phyloP scores from a whole-genome alignment of 1,140 invertebrate genomes.

The Drosophila nasuta region DNA sequence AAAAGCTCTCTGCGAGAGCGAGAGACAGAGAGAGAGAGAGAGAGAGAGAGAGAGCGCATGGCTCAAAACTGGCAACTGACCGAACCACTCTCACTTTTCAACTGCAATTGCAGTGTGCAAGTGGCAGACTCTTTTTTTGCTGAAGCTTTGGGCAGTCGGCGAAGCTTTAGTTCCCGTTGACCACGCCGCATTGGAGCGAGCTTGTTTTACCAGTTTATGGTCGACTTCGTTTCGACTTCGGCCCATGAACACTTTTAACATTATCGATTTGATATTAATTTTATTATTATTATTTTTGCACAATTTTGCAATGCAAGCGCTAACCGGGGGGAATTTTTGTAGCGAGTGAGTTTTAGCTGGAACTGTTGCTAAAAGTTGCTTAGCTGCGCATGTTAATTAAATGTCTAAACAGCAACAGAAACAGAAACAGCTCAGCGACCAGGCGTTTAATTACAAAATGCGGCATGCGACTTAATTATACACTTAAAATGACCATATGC shows the following conservation, averaged over 20 bases:
- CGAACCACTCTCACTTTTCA: conserved; percentile 66
- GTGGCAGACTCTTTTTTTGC: conserved; percentile 17
- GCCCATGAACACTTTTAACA: conserved; percentile 59
- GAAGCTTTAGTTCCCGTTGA: conserved; percentile 76
- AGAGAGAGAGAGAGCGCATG: background rate
- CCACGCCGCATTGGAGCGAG: conserved; percentile 59
- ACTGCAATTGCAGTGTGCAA: conserved; percentile 31
- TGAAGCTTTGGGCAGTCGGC: conserved; percentile 28
- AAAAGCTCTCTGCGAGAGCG: conserved; percentile 7
- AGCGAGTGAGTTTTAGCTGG: conserved; percentile 33
- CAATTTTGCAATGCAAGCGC: conserved; percentile 61
- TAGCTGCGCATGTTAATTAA: conserved; percentile 63
- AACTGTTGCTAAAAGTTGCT: conserved; percentile 58
- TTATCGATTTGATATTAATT: conserved; percentile 82
- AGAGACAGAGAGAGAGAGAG: background rate
- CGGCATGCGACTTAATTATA: conserved; percentile 43
- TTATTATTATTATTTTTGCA: conserved; percentile 32
- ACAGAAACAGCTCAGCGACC: conserved; percentile 30
- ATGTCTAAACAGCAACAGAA: conserved; percentile 47
- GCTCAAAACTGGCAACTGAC: conserved; percentile 12
- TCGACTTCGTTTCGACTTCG: conserved; percentile 41
- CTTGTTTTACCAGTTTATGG: conserved; percentile 78
- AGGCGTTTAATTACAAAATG: conserved; percentile 54
- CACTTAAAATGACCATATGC: conserved; percentile 19
- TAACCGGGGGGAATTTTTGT: background rate